Evolutionary conservation across 1,140 invertebrate genomes (phyloP).

Genomic region (Colletes gigas): DNA sequence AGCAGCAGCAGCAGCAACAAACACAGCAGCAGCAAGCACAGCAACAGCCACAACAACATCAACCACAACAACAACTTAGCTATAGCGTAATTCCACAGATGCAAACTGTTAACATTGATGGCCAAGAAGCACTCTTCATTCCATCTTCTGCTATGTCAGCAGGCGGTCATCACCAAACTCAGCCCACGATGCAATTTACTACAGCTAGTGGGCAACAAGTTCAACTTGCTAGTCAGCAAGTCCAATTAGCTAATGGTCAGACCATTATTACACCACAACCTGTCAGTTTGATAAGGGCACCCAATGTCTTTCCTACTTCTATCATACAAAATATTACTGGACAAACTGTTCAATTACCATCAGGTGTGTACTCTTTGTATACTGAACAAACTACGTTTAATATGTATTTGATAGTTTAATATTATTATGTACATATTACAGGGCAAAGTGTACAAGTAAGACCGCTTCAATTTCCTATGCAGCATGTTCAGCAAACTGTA

Average conservation of each 20-base stretch:
- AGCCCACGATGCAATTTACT: conserved; percentile 77
- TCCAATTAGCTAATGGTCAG: conserved; percentile 82
- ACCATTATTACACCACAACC: conserved; percentile 78
- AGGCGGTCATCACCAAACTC: conserved; percentile 73
- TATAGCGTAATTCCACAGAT: conserved; percentile 87
- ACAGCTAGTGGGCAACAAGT: conserved; percentile 80
- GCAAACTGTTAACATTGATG: conserved; percentile 95
- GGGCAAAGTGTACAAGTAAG: conserved; percentile 90
- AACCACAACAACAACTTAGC: conserved; percentile 81
- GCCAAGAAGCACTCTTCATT: conserved; percentile 95
- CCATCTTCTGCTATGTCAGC: conserved; percentile 83
- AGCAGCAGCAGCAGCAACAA: conserved; percentile 80
- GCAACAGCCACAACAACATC: conserved; percentile 79
- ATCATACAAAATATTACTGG: conserved; percentile 79
- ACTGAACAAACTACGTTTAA: neutral
- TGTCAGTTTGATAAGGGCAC: conserved; percentile 81
- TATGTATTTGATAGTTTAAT: neutral
- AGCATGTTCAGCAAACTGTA: conserved; percentile 87
- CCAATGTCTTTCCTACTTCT: conserved; percentile 77
- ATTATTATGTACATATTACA: conserved; percentile 62
- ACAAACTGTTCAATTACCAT: conserved; percentile 80
- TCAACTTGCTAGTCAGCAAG: conserved; percentile 81
- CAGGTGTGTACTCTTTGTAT: conserved; percentile 63
- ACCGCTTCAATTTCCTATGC: conserved; percentile 89
- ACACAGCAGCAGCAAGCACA: conserved; percentile 80